Evolutionary conservation across 2,888 invertebrate genomes (phyloP).

Genomic region (Brachyptera risi): DNA sequence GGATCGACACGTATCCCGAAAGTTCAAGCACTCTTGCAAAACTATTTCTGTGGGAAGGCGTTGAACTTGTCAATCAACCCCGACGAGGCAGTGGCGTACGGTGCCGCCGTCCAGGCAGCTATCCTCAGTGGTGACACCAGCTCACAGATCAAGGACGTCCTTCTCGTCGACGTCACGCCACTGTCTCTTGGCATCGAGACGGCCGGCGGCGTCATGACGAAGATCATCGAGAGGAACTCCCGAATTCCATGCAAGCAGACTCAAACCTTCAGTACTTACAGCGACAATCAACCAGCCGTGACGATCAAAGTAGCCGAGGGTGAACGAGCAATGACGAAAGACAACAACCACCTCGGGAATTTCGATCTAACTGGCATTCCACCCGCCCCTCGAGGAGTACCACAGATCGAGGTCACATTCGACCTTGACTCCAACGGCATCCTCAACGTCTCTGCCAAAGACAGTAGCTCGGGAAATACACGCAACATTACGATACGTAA

Average conservation of each 20-base stretch:
- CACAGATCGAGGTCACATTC: conserved; percentile 73
- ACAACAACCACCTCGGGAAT: conserved; percentile 77
- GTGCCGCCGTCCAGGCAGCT: conserved; percentile 41
- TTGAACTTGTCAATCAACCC: conserved; percentile 68
- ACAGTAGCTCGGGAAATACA: conserved; percentile 63
- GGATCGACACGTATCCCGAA: conserved; percentile 79
- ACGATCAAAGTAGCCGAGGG: conserved; percentile 82
- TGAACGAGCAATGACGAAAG: too few relatives aligned
- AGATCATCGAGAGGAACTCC: conserved; percentile 55
- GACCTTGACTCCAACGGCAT: too few relatives aligned
- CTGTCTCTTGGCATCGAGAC: conserved; percentile 73
- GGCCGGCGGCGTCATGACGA: conserved; percentile 74
- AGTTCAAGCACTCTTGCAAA: conserved; percentile 56
- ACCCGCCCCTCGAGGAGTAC: conserved; percentile 77
- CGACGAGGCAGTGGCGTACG: conserved; percentile 58
- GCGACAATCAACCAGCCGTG: conserved; percentile 88
- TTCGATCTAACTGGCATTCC: conserved; percentile 80
- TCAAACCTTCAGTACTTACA: conserved; percentile 80
- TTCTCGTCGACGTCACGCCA: conserved; percentile 64
- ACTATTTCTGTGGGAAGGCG: conserved; percentile 67
- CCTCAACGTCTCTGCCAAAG: conserved; percentile 59
- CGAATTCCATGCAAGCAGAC: conserved; percentile 54
- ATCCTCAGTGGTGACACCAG: conserved; percentile 46
- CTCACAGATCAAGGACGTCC: conserved; percentile 68
- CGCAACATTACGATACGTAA: conserved; percentile 79